Evolutionary conservation across 2,113 vertebrate genomes (phyloP).

Genomic region (Crotalus horridus): DNA sequence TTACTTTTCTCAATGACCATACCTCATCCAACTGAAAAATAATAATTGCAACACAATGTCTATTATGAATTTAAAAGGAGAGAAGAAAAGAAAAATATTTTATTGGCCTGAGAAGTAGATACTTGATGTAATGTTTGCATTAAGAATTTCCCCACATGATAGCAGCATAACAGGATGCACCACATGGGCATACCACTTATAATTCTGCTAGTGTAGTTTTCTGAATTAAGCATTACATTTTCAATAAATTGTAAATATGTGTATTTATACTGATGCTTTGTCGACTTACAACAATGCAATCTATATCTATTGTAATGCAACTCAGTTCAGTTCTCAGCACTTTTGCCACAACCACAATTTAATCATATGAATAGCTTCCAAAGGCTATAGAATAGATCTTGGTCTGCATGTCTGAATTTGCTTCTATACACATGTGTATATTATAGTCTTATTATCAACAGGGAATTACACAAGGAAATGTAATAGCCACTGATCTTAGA

Average conservation of each 20-base stretch:
- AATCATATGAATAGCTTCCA: not conserved
- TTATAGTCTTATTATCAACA: not conserved
- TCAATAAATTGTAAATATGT: not conserved
- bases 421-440: not conserved
- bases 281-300: not conserved
- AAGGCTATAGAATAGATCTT: not conserved
- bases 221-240: not conserved
- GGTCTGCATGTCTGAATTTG: not conserved
- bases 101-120: not conserved
- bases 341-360: not conserved
- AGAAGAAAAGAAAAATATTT: not conserved
- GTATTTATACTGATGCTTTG: not conserved
- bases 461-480: conserved; percentile 11
- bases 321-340: not conserved
- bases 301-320: not conserved
- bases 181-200: not conserved
- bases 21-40: not conserved
- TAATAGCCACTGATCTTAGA: conserved; percentile 6
- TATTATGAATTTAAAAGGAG: not conserved
- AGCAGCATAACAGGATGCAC: not conserved
- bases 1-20: not conserved
- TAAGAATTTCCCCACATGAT: not conserved
- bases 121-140: not conserved
- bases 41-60: not conserved
- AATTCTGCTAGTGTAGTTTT: not conserved